Base-by-base conservation (phyloP, 2,797 vertebrate species). In the Chromis chromis region DNA sequence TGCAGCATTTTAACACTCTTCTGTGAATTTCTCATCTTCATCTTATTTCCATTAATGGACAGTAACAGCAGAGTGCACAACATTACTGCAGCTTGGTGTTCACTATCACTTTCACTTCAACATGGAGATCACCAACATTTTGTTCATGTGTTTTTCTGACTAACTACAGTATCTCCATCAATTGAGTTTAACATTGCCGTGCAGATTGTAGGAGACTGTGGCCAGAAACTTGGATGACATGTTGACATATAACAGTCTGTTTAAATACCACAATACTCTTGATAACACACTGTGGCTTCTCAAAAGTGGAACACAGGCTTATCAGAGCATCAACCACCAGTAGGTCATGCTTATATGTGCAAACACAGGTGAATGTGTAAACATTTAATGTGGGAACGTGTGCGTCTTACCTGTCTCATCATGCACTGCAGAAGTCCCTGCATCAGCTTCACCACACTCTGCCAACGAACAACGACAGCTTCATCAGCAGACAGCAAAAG, bases 381-480 rank as follows among this genome's bases (percentile, higher is more conserved):
- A 63, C 4, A 28, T 4, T 25, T 1, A 16, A 4, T 27, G 17
- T 39, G 25, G 16, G 8, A 5, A 12, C 4, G 48, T 25, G 50
- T 49, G 14, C 0, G 16, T 13, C 81, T 89, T 94, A 99, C 98
- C 97, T 99, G 98, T 93, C 98, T 96, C 96, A 99, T 97, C 98
- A 99, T 99, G 90, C 97, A 98, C 75, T 97, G 97, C 13, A 99
- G 90, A 42, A 99, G 96, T 4, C 98, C 98, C 53, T 98, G 95
- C 98, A 99, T 99, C 90, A 99, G 94, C 87, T 99, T 99, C 84
- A 99, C 98, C 69, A 99, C 98, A 1, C 96, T 99, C 98, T 99
- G 95, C 21, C 71, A 83, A 90, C 88, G 93, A 39, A 88, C 56
- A 74, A 75, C 40, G 76, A 48, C 16, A 62, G 16, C 12, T 16